A percentile compares a stretch with the other conserved stretches of the same genome.
Conservation (phyloP, 92 coral and sea anemone genomes). For the Plumapathes pennacea region DNA sequence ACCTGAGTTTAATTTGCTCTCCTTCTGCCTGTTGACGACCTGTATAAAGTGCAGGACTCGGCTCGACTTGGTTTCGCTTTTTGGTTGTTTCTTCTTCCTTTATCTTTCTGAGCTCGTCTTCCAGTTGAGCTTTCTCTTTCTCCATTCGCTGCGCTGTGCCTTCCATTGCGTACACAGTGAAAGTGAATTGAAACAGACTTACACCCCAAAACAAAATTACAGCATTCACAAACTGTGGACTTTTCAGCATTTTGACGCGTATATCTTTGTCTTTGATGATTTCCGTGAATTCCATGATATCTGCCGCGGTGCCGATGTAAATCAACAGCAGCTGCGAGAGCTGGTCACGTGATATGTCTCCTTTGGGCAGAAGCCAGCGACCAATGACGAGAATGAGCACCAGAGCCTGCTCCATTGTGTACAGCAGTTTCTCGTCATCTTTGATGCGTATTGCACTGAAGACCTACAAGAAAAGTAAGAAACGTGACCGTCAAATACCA, state of each 20-base stretch:
- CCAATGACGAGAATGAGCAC: slow-evolving; percentile 93
- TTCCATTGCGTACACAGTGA: slow-evolving; percentile 83
- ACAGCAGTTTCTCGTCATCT: slow-evolving; percentile 79
- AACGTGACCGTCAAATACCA: neutral
- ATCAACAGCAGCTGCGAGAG: slow-evolving; percentile 83
- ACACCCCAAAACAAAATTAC: slow-evolving; percentile 86
- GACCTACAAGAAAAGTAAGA: slow-evolving; percentile 3
- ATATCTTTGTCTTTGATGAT: slow-evolving; percentile 85
- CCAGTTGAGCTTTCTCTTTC: slow-evolving; percentile 74
- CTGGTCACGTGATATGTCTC: slow-evolving; percentile 90
- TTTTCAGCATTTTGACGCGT: slow-evolving; percentile 69
- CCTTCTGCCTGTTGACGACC: slow-evolving; percentile 3
- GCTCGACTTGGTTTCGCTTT: slow-evolving; percentile 76
- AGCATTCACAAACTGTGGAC: slow-evolving; percentile 69
- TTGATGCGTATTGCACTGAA: slow-evolving; percentile 18
- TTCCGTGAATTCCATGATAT: slow-evolving; percentile 91
- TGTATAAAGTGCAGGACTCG: slow-evolving; percentile 77
- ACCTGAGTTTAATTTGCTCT: slow-evolving; percentile 50
- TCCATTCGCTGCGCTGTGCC: slow-evolving; percentile 80
- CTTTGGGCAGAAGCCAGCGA: slow-evolving; percentile 94
- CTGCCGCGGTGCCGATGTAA: slow-evolving; percentile 93
- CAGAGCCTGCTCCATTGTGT: slow-evolving; percentile 90
- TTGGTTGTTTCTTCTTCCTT: slow-evolving; percentile 51
- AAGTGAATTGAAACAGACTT: slow-evolving; percentile 83
- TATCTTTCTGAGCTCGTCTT: slow-evolving; percentile 66